phyloP scores from a whole-genome alignment of 2,888 invertebrate species.

The Tridacna crocea region DNA sequence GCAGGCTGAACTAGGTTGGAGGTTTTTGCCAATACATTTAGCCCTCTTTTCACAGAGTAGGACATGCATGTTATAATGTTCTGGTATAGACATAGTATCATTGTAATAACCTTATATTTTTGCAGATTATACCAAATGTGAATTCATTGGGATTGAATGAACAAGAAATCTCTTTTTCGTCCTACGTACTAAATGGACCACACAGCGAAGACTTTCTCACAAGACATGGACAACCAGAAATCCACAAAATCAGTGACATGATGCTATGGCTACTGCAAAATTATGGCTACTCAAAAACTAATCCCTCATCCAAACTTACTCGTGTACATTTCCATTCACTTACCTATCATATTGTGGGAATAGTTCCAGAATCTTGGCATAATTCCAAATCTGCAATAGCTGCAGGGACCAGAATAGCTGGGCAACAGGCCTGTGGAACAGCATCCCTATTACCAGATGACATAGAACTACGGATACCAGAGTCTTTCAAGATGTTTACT shows the following conservation, averaged over 20 bases:
- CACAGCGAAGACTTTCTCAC: conserved; percentile 72
- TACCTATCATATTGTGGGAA: conserved; percentile 84
- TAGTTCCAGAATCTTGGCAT: conserved; percentile 82
- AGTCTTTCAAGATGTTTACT: conserved; percentile 78
- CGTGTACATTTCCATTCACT: conserved; percentile 85
- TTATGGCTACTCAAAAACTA: conserved; percentile 81
- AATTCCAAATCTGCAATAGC: conserved; percentile 84
- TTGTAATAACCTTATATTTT: neutral
- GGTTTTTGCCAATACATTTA: too few species aligned
- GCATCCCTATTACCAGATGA: conserved; percentile 73
- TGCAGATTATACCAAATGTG: conserved; percentile 80
- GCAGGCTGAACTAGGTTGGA: too few species aligned
- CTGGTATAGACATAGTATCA: too few species aligned
- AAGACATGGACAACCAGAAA: conserved; percentile 79
- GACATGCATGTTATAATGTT: too few species aligned
- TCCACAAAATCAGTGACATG: conserved; percentile 85
- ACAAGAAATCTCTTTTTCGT: conserved; percentile 84
- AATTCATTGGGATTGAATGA: conserved; percentile 85
- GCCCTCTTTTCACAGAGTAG: too few species aligned
- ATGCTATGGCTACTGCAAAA: conserved; percentile 84
- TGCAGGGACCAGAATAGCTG: conserved; percentile 85
- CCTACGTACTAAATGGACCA: conserved; percentile 83
- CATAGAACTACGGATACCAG: conserved; percentile 83
- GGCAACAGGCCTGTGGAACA: conserved; percentile 83
- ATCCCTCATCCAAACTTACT: conserved; percentile 81